Conservation (phyloP, 2,113 vertebrate genomes). For the Clinocottus analis region DNA sequence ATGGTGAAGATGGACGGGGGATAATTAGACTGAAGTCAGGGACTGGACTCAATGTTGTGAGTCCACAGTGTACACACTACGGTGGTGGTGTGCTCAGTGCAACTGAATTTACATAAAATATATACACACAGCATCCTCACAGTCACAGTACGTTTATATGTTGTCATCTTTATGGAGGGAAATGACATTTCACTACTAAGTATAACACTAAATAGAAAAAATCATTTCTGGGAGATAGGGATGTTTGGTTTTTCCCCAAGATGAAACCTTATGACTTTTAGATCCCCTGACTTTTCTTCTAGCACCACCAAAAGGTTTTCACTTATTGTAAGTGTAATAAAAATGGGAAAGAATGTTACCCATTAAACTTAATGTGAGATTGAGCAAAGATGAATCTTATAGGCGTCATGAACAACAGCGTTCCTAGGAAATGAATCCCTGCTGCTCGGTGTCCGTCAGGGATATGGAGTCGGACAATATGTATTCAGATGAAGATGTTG, state of each 20-base stretch:
- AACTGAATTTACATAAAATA: not conserved
- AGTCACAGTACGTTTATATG: not conserved
- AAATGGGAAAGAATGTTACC: too few species aligned
- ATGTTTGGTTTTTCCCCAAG: too few species aligned
- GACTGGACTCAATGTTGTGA: not conserved
- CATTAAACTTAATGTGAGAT: not conserved
- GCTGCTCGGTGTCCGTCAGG: not conserved
- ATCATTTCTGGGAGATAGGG: too few species aligned
- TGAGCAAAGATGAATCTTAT: not conserved
- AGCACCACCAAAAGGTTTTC: too few species aligned
- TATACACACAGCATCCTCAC: not conserved
- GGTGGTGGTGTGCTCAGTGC: not conserved
- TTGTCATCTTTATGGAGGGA: too few species aligned
- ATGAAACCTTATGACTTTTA: too few species aligned
- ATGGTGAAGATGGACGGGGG: not conserved
- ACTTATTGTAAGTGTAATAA: too few species aligned
- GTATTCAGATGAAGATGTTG: slow-evolving; percentile 1
- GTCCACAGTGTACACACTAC: not conserved
- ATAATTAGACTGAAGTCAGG: slow-evolving; percentile 31
- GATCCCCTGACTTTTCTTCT: too few species aligned
- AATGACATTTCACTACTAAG: too few species aligned
- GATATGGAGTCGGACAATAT: not conserved
- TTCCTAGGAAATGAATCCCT: not conserved
- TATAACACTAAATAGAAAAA: too few species aligned
- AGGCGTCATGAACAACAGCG: not conserved